Conservation (phyloP, 2,797 vertebrate genomes). For the Enteromius treurensis region DNA sequence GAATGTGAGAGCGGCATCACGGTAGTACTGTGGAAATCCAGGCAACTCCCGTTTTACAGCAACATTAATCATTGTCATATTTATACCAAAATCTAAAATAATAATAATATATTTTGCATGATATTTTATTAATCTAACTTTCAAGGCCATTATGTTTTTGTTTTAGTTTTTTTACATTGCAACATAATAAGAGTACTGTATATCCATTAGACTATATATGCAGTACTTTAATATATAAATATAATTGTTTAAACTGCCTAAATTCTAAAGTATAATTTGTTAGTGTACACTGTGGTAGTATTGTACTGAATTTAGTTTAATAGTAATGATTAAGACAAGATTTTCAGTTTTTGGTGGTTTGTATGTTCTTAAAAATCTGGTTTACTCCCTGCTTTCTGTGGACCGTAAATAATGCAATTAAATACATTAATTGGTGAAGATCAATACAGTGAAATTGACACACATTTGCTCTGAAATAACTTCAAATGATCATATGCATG, state of each 20-base stretch:
- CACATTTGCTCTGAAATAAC: not conserved
- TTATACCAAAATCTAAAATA: not conserved
- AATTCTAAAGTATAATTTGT: too few species aligned
- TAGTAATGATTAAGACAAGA: not conserved
- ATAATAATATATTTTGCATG: not conserved
- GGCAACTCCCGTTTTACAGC: too few species aligned
- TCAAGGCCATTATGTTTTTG: not conserved
- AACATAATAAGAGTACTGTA: not conserved
- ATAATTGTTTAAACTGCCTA: too few species aligned
- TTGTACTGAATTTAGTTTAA: not conserved
- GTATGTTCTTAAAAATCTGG: not conserved
- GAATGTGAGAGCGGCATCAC: not conserved
- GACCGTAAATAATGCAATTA: not conserved
- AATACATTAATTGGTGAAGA: not conserved
- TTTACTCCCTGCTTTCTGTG: not conserved
- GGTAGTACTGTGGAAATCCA: not conserved
- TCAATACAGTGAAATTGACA: not conserved
- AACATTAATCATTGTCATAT: not conserved
- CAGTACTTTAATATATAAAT: too few species aligned
- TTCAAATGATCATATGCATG: not conserved
- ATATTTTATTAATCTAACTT: not conserved
- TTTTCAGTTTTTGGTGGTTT: too few species aligned
- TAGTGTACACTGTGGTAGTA: not conserved
- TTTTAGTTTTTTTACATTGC: not conserved
- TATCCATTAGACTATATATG: too few species aligned